Base-by-base conservation (phyloP, 64 coral and sea anemone genomes). In the Montipora capricornis region DNA sequence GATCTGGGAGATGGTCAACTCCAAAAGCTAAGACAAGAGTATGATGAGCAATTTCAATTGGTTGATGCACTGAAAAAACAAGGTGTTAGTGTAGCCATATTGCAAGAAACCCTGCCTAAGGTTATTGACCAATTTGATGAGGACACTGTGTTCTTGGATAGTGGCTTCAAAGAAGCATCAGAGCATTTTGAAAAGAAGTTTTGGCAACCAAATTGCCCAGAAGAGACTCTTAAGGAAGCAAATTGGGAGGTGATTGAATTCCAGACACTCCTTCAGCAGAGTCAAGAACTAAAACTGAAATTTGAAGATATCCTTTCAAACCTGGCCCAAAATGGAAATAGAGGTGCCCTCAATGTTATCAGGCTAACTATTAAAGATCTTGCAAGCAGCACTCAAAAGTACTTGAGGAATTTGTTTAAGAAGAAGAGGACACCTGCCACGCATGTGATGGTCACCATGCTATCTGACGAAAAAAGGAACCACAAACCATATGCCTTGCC, bases 191-290 rank as follows among this genome's bases (percentile, higher is more conserved):
- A 77, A 9, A 87, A 86, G 3, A 94, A 88, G 61, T 69, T 87
- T 11, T 48, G 80, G 57, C 58, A 73, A 15, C 37, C 76, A 3
- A 94, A 89, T 61, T 88, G 73, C 47, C 84, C 85, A 4, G 92
- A 93, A 16, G 68, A 78, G 55, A 84, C 82, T 68, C 78, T 93
- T 11, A 87, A 93, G 46, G 76, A 93, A 79, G 74, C 83, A 29
- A 87, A 48, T 47, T 87, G 82, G 47, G 91, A 87, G 49, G 91
- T 93, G 5, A 76, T 93, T 4, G 91, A 93, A 20, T 93, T 61
- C 46, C 83, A 87, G 50, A 93, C 82, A n/a, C 75, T 93, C 20
- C 75, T 93, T 5, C 82, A 93, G 17, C 82, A 93, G 91, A 77
- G 74, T 46, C 60, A 93, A 49, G 59, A 87, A 70, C 74, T 93